phyloP scores from a whole-genome alignment of 2,888 invertebrate species.

The Cataglyphis cursor region DNA sequence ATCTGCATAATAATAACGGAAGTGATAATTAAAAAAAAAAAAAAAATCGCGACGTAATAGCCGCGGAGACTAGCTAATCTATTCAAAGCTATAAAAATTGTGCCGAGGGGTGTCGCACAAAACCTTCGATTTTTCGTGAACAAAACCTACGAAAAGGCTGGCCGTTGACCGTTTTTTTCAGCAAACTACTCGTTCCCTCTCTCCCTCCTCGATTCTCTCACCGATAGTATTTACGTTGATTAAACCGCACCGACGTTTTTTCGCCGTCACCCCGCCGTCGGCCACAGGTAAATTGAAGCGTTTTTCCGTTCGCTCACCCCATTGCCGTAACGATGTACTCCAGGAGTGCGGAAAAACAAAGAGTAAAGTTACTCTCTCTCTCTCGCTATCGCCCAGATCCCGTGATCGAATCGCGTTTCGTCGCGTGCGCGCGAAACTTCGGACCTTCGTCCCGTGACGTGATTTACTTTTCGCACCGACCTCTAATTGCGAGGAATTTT shows the following conservation, averaged over 20 bases:
- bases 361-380: conserved; percentile 38
- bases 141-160: conserved; percentile 22
- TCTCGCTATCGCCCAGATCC: conserved; percentile 24
- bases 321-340: conserved; percentile 47
- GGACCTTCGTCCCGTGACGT: conserved; percentile 21
- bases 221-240: conserved; percentile 62
- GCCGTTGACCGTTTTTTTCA: conserved; percentile 8
- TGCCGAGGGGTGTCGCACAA: background rate
- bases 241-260: conserved; percentile 65
- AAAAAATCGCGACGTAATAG: conserved; percentile 32
- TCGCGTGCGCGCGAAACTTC: conserved; percentile 28
- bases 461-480: conserved; percentile 44
- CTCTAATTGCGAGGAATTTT: conserved; percentile 44
- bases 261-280: conserved; percentile 32
- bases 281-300: conserved; percentile 55
- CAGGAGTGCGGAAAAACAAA: conserved; percentile 44
- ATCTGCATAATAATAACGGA: conserved; percentile 18
- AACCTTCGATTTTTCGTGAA: conserved; percentile 52
- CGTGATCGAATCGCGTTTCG: conserved; percentile 14
- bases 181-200: background rate
- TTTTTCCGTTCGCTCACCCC: conserved; percentile 45
- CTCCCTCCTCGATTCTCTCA: background rate
- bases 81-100: conserved; percentile 46
- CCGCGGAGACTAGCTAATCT: conserved; percentile 39
- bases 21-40: conserved; percentile 59